Conservation (phyloP, 2,113 vertebrate species). For the Leucosticte australis region DNA sequence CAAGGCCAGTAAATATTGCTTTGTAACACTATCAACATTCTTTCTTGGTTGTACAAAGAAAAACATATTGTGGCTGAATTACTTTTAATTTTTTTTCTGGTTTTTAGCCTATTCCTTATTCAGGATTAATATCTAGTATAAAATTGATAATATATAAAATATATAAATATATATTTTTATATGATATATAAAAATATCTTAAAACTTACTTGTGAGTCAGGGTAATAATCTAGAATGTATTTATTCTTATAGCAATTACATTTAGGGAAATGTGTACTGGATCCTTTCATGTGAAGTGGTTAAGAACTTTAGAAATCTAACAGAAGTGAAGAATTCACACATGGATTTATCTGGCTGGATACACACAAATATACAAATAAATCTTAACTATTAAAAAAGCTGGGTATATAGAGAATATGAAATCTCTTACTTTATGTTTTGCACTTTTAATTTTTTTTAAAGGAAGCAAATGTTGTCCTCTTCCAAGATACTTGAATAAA, state of each 20-base stretch:
- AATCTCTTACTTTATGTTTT: not conserved
- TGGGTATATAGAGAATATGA: not conserved
- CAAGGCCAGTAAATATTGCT: not conserved
- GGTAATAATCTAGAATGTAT: not conserved
- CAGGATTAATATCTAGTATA: not conserved
- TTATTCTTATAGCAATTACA: not conserved
- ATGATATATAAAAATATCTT: too few species aligned
- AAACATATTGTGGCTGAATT: not conserved
- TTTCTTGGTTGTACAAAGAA: not conserved
- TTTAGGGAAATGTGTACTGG: fast-evolving
- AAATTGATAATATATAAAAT: not conserved
- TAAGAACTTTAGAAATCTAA: not conserved
- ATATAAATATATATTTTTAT: too few species aligned
- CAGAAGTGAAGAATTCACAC: not conserved
- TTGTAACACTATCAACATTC: not conserved
- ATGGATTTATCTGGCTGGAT: not conserved
- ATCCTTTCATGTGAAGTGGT: not conserved
- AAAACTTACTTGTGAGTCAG: not conserved
- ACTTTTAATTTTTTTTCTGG: fast-evolving
- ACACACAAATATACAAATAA: not conserved
- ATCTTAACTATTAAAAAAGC: not conserved
- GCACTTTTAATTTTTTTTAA: not conserved
- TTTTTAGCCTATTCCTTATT: not conserved
- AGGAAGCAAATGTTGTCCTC: not conserved
- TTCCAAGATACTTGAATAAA: not conserved